Evolutionary conservation across 2,888 invertebrate species (phyloP).

Genomic region (Thera britannica): DNA sequence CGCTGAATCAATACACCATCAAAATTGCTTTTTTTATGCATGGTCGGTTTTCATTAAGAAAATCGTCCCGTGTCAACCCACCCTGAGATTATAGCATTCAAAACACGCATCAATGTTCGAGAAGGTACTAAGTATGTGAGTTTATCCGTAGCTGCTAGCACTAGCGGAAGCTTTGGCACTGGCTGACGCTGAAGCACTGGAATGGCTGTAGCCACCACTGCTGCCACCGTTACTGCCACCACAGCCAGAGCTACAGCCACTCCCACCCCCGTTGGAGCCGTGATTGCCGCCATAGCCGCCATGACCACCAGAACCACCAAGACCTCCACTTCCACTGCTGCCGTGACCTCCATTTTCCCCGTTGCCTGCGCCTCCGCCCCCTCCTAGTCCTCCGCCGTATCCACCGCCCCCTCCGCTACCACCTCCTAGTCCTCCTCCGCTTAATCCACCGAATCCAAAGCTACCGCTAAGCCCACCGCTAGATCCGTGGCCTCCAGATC

Average conservation of each 20-base stretch:
- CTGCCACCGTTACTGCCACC: neutral
- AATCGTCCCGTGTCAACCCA: neutral
- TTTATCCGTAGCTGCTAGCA: slow-evolving; percentile 5
- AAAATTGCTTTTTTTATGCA: too few relatives aligned
- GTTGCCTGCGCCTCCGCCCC: slow-evolving; percentile 1
- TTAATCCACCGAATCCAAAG: slow-evolving; percentile 3
- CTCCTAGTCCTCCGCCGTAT: slow-evolving; percentile 12
- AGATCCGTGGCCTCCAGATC: slow-evolving; percentile 1
- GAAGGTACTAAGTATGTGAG: neutral
- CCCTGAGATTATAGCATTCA: neutral
- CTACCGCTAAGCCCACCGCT: slow-evolving; percentile 10
- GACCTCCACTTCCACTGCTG: slow-evolving; percentile 27
- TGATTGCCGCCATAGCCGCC: neutral
- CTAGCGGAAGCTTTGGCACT: slow-evolving; percentile 8
- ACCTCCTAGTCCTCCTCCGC: slow-evolving; percentile 35
- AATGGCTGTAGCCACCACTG: slow-evolving; percentile 31
- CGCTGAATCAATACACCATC: too few relatives aligned
- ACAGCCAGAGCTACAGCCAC: slow-evolving; percentile 3
- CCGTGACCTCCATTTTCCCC: slow-evolving; percentile 12
- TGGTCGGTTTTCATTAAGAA: too few relatives aligned
- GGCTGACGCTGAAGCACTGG: neutral
- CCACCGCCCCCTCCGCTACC: slow-evolving; percentile 10
- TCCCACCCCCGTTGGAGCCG: neutral
- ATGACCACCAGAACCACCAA: slow-evolving; percentile 36
- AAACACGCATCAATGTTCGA: neutral